Conservation (phyloP, 2,888 invertebrate genomes). For the Tupiocoris notatus region DNA sequence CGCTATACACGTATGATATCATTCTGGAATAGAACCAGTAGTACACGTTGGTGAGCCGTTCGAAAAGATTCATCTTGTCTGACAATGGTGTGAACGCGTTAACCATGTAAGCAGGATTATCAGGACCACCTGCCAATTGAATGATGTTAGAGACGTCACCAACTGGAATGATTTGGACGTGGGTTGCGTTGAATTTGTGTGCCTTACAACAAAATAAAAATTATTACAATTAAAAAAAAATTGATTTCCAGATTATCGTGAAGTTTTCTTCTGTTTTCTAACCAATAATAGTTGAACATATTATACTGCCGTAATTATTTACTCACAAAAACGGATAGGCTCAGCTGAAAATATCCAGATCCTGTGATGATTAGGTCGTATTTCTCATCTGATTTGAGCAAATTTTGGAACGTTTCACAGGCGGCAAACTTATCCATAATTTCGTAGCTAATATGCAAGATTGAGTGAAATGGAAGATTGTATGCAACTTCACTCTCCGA, state of each 20-base stretch:
- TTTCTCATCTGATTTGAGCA: constrained; percentile 26
- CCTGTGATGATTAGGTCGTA: constrained; percentile 30
- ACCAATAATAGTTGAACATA: too few species aligned
- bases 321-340: neutral
- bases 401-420: neutral
- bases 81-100: constrained; percentile 1
- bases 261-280: too few species aligned
- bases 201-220: too few species aligned
- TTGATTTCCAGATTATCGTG: too few species aligned
- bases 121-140: constrained; percentile 5
- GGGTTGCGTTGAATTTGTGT: constrained; percentile 22
- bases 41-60: constrained; percentile 34
- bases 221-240: too few species aligned
- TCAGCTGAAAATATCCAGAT: constrained; percentile 17
- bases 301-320: too few species aligned
- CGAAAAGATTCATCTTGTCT: constrained; percentile 26
- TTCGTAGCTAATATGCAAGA: neutral
- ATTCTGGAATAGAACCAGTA: neutral
- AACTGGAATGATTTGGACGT: constrained; percentile 6
- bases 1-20: neutral
- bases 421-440: neutral
- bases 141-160: constrained; percentile 12
- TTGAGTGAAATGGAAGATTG: neutral
- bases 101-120: constrained; percentile 35
- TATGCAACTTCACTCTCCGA: neutral